Base-by-base conservation (phyloP, 2,113 vertebrate species). In the Etia nguti region DNA sequence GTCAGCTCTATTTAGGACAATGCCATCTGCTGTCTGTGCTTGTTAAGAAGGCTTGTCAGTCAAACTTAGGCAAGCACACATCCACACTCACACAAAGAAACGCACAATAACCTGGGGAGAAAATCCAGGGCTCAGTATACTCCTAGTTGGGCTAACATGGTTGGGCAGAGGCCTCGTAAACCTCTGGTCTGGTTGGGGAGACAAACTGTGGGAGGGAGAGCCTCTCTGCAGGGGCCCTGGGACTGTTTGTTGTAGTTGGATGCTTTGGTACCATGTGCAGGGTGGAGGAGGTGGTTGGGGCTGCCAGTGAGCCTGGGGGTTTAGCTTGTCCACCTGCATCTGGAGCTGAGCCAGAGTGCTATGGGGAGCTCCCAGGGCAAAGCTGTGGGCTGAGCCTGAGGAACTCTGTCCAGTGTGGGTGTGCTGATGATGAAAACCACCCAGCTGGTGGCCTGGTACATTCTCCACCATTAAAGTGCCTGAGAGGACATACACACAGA, bases 271-370 rank as follows among this genome's bases (percentile, higher is more conserved):
- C 93, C 93, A 96, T 1, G 93, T 84, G 94, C 95, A 95, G 22
- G 93, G 91, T 34, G 90, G 91, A 56, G 95, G 93, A 50, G 90
- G 89, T 0, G 92, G 90, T 24, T 94, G 95, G 3, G 89, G 80
- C 57, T 91, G 91, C 90, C 94, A 94, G 82, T 57, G 89, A 50
- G 92, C 85, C 31, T 93, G 93, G 3, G 94, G 94, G 79, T 90
- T 92, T 1, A 96, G 94, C 88, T 95, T 96, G 81, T 96, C 95
- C 82, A 96, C 96, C 91, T 96, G 96, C 96, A 95, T 94, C 92
- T 96, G 96, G 29, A 96, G 95, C 92, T 95, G 96, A 55, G 95
- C 96, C 87, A 96, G 88, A 16, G 96, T 96, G 82, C 92, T 95
- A 41, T 91, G 93, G 52, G 93, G 65, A 26, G 79, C 82, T 13